Base-by-base conservation (phyloP, 2,888 invertebrate species). In the Hesperia comma region DNA sequence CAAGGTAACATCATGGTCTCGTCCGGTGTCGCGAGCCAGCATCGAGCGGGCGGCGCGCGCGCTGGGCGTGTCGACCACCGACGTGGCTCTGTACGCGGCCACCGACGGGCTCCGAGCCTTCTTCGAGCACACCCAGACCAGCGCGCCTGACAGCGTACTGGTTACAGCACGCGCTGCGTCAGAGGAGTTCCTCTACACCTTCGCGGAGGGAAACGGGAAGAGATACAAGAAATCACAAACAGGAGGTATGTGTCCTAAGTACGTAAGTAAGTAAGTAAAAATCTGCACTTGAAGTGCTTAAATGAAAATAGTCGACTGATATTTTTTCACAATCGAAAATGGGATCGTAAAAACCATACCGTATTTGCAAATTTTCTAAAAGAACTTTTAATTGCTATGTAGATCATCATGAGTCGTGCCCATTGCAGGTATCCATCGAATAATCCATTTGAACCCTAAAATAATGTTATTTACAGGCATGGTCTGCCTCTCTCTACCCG, bases 1-100 rank as follows among this genome's bases (percentile, higher is more conserved):
- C 33, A 53, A 92, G 92, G 95, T 95, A 1, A 94, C 95, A 2
- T 94, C 95, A 0, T 96, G 96, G 96, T 96, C 96, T 0, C 93
- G 94, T 0, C 94, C 95, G 0, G 93, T 96, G 0, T 88, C 94
- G 7, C 84, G 93, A 6, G 93, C 93, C 0, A 83, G 92, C 14
- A 85, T 96, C 7, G 93, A 93, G 61, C 90, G 93, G 40, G 94
- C 95, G 4, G 93, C 95, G 0, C 89, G 89, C 10, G 93, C 94
- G 0, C 93, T 95, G 0, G 94, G 94, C 1, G 94, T 95, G 0
- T 93, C 95, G 0, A 93, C 94, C 55, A 94, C 95, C 0, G 96
- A 95, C 78, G 91, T 96, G 21, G 85, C 95, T 0, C 82, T 96
- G 6, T 93, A 94, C 57, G 95, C 95, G 0, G 92, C 94, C 5